Conservation (phyloP, 2,797 vertebrate species). For the Anguilla megastoma region DNA sequence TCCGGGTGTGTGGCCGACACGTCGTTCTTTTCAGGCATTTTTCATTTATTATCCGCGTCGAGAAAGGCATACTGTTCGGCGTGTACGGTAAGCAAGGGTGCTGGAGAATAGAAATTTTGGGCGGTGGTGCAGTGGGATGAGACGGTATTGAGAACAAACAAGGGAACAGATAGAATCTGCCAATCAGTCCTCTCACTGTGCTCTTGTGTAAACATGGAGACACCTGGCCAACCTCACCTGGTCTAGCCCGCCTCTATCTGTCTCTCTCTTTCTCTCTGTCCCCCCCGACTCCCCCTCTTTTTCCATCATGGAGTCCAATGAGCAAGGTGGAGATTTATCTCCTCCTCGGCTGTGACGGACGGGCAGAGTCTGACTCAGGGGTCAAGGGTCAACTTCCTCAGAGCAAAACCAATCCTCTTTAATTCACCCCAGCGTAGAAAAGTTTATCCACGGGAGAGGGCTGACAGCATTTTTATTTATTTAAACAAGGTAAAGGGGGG, state of each 20-base stretch:
- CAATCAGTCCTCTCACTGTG: neutral
- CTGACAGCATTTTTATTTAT: neutral
- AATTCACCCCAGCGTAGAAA: neutral
- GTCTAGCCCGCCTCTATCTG: neutral
- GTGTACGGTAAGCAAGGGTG: neutral
- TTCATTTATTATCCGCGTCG: neutral
- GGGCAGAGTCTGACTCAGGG: neutral
- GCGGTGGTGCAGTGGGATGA: neutral
- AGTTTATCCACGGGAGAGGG: neutral
- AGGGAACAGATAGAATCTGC: constrained; percentile 4
- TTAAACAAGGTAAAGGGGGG: neutral
- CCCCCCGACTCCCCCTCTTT: neutral
- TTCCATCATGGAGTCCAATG: neutral
- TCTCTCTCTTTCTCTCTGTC: neutral
- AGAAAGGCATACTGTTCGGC: constrained; percentile 13
- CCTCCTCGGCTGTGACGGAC: neutral
- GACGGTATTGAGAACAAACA: neutral
- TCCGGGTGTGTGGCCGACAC: constrained; percentile 27
- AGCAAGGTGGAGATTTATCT: constrained; percentile 16
- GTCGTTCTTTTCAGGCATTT: neutral
- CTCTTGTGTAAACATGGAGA: constrained; percentile 5
- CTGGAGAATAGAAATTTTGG: constrained; percentile 5
- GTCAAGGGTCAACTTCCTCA: constrained; percentile 26
- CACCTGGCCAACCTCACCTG: constrained; percentile 27
- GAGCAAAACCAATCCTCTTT: constrained; percentile 13